Conservation (phyloP, 2,888 invertebrate genomes). For the Sceliomorpha sp. region DNA sequence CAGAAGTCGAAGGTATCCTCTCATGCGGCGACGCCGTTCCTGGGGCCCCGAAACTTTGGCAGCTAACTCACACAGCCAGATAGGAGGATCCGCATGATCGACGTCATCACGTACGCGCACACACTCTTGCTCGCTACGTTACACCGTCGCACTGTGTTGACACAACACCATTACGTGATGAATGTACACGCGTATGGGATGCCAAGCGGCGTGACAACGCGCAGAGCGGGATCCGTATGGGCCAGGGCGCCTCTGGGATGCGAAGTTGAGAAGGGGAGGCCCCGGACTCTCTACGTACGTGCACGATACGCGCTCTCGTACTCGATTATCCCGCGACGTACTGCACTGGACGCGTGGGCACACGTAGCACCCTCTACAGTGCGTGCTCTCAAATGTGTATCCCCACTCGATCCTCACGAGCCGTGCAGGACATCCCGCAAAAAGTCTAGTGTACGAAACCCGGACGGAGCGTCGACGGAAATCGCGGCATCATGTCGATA, state of each 20-base stretch:
- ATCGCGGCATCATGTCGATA: conserved; percentile 30
- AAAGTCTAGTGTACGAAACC: conserved; percentile 22
- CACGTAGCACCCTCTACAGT: conserved; percentile 48
- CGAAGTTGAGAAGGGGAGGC: too few relatives aligned
- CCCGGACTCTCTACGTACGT: conserved; percentile 20
- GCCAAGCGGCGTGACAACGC: conserved; percentile 32
- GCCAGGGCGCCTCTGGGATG: conserved; percentile 26
- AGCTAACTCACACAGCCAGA: conserved; percentile 10
- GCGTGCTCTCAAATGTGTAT: conserved; percentile 20
- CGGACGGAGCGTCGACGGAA: conserved; percentile 32
- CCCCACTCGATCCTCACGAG: conserved; percentile 7
- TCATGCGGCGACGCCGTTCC: too few relatives aligned
- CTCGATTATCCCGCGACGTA: too few relatives aligned
- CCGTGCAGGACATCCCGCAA: conserved; percentile 23
- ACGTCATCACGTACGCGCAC: conserved; percentile 38
- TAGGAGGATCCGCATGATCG: conserved; percentile 21
- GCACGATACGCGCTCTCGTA: conserved; percentile 38
- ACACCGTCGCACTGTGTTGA: conserved; percentile 41
- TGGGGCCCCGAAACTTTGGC: conserved; percentile 1
- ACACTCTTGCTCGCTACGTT: conserved; percentile 31
- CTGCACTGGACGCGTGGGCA: conserved; percentile 30
- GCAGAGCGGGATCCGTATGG: conserved; percentile 40
- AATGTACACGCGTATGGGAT: conserved; percentile 27
- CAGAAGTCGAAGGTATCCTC: too few relatives aligned
- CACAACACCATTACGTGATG: conserved; percentile 41